A percentile compares a stretch with the other conserved stretches of the same genome.
phyloP scores from a whole-genome alignment of 2,113 vertebrate genomes.

The Vulpes lagopus region DNA sequence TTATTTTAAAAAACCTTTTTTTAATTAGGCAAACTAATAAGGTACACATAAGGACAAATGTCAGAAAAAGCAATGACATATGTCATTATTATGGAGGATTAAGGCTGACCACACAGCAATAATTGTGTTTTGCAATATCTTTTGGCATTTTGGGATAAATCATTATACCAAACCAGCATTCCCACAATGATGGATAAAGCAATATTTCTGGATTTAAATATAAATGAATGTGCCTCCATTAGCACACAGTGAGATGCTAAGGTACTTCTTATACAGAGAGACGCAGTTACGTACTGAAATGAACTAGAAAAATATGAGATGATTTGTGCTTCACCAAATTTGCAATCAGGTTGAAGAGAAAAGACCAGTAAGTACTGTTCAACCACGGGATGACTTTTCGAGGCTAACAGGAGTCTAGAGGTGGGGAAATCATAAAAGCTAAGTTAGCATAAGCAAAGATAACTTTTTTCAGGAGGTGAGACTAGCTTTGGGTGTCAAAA shows the following conservation, averaged over 20 bases:
- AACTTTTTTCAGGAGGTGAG: constrained; percentile 43
- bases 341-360: not conserved
- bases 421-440: not conserved
- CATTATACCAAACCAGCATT: not conserved
- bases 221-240: not conserved
- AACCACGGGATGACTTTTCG: not conserved
- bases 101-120: not conserved
- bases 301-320: not conserved
- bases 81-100: not conserved
- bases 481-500: constrained; percentile 52
- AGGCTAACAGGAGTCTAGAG: not conserved
- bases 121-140: not conserved
- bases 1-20: not conserved
- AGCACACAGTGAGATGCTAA: too few species aligned
- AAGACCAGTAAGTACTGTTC: not conserved
- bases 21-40: not conserved
- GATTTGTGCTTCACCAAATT: not conserved
- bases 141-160: not conserved
- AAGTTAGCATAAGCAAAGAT: constrained; percentile 32
- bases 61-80: not conserved
- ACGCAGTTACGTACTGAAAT: too few species aligned
- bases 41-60: not conserved
- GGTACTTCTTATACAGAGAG: not conserved
- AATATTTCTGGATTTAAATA: constrained; percentile 10
- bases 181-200: not conserved